Conservation (phyloP, 2,113 vertebrate genomes). For the Raphicerus campestris region DNA sequence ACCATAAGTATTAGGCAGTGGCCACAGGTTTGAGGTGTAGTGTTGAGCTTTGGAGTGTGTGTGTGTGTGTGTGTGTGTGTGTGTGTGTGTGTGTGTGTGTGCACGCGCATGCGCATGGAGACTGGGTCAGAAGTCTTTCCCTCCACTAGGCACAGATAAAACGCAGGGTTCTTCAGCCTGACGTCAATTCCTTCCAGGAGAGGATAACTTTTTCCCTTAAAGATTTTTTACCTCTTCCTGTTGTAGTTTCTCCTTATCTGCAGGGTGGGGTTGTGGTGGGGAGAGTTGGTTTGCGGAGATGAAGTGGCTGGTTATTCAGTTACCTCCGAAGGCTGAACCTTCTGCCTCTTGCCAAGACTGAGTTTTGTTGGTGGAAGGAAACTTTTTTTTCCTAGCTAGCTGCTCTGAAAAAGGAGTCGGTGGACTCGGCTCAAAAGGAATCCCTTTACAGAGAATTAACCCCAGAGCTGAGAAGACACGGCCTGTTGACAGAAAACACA, state of each 20-base stretch:
- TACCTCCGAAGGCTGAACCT: not conserved
- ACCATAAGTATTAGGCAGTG: fast-evolving
- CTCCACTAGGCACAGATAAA: not conserved
- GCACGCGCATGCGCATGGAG: too few species aligned
- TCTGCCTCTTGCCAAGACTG: not conserved
- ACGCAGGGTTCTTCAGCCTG: not conserved
- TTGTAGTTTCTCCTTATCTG: not conserved
- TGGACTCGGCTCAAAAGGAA: not conserved
- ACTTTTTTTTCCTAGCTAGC: not conserved
- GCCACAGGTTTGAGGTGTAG: not conserved
- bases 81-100: not conserved
- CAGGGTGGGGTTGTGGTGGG: not conserved
- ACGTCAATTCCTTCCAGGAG: not conserved
- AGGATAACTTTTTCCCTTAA: not conserved
- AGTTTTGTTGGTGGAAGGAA: constrained; percentile 24
- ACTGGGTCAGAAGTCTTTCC: not conserved
- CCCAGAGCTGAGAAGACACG: constrained; percentile 63
- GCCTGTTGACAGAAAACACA: constrained; percentile 71
- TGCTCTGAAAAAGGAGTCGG: constrained; percentile 3
- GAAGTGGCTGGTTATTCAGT: not conserved
- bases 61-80: not conserved
- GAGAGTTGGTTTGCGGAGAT: not conserved
- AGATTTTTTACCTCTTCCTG: not conserved
- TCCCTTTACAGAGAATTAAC: constrained; percentile 37
- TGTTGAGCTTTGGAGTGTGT: not conserved